Evolutionary conservation across 2,888 invertebrate species (phyloP).

Genomic region (Smittia sp.): DNA sequence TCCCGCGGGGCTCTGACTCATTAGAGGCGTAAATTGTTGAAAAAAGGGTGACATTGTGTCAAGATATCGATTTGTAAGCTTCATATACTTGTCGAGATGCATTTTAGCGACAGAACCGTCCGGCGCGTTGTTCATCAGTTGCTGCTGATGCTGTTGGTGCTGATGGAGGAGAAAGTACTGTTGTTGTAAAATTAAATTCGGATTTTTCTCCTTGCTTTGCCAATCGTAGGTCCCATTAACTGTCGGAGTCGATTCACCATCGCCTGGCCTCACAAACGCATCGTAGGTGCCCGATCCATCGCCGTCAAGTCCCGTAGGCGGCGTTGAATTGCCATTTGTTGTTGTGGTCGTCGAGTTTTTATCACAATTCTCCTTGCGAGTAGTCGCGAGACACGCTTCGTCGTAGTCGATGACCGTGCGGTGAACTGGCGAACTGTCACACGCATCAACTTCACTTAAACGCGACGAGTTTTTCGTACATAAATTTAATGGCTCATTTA

Average conservation of each 20-base stretch:
- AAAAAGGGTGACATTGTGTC: conserved; percentile 39
- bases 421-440: neutral
- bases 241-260: neutral
- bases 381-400: conserved; percentile 3
- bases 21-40: conserved; percentile 26
- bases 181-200: conserved; percentile 40
- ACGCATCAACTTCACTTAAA: neutral
- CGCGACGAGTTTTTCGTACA: conserved; percentile 10
- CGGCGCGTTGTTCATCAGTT: conserved; percentile 46
- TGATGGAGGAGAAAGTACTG: conserved; percentile 41
- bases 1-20: neutral
- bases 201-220: conserved; percentile 9
- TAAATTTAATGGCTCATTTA: conserved; percentile 34
- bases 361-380: conserved; percentile 24
- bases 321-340: neutral
- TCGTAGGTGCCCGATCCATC: neutral
- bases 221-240: neutral
- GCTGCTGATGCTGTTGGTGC: conserved; percentile 42
- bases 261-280: neutral
- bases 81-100: conserved; percentile 48
- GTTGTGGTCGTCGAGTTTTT: neutral
- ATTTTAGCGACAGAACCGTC: conserved; percentile 48
- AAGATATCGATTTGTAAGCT: conserved; percentile 49
- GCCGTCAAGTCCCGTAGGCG: neutral
- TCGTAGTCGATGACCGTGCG: conserved; percentile 14